Conservation (phyloP, 2,888 invertebrate genomes). For the Polyommatus icarus region DNA sequence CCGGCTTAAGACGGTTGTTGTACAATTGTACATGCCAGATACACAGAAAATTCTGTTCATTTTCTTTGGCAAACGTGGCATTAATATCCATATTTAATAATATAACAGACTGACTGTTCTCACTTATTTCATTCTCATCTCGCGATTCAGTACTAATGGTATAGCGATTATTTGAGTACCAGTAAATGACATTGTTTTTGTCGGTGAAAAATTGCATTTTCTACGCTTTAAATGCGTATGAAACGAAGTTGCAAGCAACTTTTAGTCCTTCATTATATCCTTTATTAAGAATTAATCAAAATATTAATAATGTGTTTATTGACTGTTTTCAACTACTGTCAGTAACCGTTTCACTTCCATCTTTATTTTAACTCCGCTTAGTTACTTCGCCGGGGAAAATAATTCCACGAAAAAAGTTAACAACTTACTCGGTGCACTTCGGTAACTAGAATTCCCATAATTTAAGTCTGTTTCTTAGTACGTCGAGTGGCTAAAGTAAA, state of each 20-base stretch:
- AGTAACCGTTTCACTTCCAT: neutral
- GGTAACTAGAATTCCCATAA: constrained; percentile 14
- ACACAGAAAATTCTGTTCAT: neutral
- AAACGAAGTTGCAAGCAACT: no score
- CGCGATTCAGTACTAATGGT: no score
- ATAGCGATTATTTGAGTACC: no score
- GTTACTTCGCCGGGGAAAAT: neutral
- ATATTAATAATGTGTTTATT: neutral
- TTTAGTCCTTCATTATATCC: no score
- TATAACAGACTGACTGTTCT: no score
- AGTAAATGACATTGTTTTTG: no score
- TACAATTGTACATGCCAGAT: neutral
- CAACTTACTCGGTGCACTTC: constrained; percentile 14
- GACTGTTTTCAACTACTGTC: neutral
- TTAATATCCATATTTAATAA: no score
- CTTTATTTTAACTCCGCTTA: neutral
- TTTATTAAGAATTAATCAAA: neutral
- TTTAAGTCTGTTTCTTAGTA: constrained; percentile 11
- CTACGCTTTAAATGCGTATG: no score
- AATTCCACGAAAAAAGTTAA: constrained; percentile 15
- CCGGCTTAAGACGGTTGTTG: neutral
- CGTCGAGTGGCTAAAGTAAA: neutral
- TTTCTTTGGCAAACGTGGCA: neutral
- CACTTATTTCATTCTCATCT: no score
- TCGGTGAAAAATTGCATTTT: no score